These are phyloP conservation scores for Dendrocincla tyrannina DNA, from an alignment of 2,797 vertebrate species.

Conservation along the genomic window DNA sequence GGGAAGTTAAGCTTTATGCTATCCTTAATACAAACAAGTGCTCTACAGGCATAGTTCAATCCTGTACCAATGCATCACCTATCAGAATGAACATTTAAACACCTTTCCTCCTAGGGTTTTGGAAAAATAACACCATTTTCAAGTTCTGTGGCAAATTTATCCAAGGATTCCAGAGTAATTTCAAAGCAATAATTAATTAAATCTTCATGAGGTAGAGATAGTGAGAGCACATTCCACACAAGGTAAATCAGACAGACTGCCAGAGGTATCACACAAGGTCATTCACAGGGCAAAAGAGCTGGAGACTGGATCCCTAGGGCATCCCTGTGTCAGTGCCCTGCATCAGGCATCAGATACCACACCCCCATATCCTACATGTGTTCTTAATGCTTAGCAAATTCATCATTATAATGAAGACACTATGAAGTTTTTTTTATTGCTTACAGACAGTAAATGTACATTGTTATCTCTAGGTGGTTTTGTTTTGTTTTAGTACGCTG, in stretches of 20 bases:
- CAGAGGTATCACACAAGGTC: neutral
- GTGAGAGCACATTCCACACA: neutral
- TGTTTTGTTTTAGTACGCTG: neutral
- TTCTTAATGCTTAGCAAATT: neutral
- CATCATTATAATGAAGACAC: neutral
- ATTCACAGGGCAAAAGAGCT: neutral
- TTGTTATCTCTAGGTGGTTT: neutral
- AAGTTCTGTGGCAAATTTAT: neutral
- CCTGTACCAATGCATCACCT: neutral
- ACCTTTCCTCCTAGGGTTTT: neutral
- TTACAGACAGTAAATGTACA: neutral
- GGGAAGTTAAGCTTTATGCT: neutral
- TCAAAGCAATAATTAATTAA: neutral
- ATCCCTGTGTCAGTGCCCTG: neutral
- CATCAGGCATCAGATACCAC: neutral
- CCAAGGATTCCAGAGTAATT: neutral
- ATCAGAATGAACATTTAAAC: neutral
- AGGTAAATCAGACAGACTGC: neutral
- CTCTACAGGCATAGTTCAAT: neutral
- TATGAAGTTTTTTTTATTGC: neutral
- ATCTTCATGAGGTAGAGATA: neutral
- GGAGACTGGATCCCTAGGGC: neutral
- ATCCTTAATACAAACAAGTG: neutral
- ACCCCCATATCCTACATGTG: neutral
- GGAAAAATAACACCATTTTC: neutral